A percentile compares a stretch with the other conserved stretches of the same genome.
These are phyloP conservation scores for Lasioglossum lativentre DNA, from an alignment of 2,888 invertebrate genomes.

Conservation along the genomic window DNA sequence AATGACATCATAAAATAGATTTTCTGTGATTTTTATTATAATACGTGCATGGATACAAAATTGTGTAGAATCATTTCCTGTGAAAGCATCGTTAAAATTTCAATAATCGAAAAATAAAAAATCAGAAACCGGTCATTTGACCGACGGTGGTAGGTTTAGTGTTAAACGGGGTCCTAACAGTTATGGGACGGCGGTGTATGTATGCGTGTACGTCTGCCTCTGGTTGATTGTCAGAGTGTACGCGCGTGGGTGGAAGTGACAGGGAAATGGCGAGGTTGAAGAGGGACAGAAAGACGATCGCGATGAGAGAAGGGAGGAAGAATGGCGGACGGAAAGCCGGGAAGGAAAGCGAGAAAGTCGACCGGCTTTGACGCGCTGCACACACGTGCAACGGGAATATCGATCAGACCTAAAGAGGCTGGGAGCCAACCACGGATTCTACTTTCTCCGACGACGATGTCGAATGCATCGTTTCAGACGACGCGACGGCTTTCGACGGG, in stretches of 20 bases:
- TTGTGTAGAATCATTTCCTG: too few species aligned
- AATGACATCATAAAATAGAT: too few species aligned
- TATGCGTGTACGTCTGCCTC: too few species aligned
- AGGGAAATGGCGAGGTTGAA: neutral
- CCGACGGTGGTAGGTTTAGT: too few species aligned
- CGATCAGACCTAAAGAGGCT: conserved; percentile 75
- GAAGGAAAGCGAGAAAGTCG: conserved; percentile 38
- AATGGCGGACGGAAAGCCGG: conserved; percentile 1
- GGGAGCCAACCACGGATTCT: conserved; percentile 56
- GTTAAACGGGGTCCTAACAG: too few species aligned
- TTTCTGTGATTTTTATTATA: too few species aligned
- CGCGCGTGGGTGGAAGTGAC: neutral
- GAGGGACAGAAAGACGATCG: neutral
- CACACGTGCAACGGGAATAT: conserved; percentile 72
- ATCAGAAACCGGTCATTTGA: too few species aligned
- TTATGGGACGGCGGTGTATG: too few species aligned
- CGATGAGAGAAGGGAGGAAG: neutral
- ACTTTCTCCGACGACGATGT: conserved; percentile 35
- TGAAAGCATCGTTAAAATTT: too few species aligned
- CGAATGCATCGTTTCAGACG: conserved; percentile 26
- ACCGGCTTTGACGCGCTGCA: conserved; percentile 48
- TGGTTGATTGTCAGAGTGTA: neutral
- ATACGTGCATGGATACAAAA: too few species aligned
- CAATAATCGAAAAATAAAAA: too few species aligned
- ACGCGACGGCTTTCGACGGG: neutral